Evolutionary conservation across 2,888 invertebrate species (phyloP).

Genomic region (Ochropacha duplaris): DNA sequence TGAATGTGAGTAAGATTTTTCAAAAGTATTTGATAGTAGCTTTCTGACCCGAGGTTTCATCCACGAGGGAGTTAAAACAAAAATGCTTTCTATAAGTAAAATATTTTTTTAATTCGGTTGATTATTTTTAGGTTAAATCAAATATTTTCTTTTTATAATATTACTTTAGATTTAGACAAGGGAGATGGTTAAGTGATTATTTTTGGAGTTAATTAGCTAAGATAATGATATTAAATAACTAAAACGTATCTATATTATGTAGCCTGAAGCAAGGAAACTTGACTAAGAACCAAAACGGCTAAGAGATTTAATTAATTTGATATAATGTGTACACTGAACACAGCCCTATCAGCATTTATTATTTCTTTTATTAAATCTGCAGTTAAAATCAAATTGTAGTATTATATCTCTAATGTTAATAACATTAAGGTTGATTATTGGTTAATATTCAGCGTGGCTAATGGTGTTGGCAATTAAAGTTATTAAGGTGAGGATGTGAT

Average conservation of each 20-base stretch:
- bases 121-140: too few species aligned
- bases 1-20: too few species aligned
- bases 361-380: not conserved
- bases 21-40: too few species aligned
- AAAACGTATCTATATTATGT: not conserved
- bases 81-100: too few species aligned
- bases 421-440: constrained; percentile 5
- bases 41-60: too few species aligned
- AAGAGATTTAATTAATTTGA: not conserved
- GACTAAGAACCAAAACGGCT: not conserved
- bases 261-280: not conserved
- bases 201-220: too few species aligned
- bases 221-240: too few species aligned
- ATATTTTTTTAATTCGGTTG: too few species aligned
- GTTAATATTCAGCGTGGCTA: constrained; percentile 10
- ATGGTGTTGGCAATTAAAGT: constrained; percentile 44
- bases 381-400: not conserved
- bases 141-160: too few species aligned
- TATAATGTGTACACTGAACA: constrained; percentile 5
- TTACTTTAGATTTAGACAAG: too few species aligned
- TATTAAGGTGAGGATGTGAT: constrained; percentile 37
- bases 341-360: constrained; percentile 5
- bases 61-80: too few species aligned
- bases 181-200: too few species aligned
- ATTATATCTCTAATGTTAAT: not conserved